Evolutionary conservation across 2,888 invertebrate species (phyloP), one percentile per base, ranked within the genome.

Genomic region (Aproaerema taeniolella): DNA sequence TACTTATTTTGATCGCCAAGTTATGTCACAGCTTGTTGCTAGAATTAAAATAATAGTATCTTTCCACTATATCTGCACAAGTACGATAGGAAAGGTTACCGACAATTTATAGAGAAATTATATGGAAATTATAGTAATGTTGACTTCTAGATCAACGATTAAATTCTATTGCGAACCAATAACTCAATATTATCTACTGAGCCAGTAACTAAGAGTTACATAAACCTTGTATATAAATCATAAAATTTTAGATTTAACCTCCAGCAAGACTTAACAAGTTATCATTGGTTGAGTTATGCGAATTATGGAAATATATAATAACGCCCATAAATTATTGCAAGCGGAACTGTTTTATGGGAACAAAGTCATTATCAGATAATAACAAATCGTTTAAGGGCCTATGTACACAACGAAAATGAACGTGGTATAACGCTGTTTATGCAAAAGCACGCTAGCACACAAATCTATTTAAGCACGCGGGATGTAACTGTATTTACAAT

Each of bases 401-500:
- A 65, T 62, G 64, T 69, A 76, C 66, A 80, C 72, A 68, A 50
- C 51, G 61, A 51, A 59, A 72, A 64, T 62, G 64, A 65, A 66
- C 57, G 58, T 55, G 55, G 50, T 55, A 57, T 55, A 54, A 54
- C 47, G 55, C 78, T 77, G 62, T 67, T 81, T 83, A 85, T 83
- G 81, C 83, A 55, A 61, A 71, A 69, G 74, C 82, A 83, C 82
- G 83, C 68, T 57, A 64, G 57, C 52, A 61, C 69, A 69, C 71
- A 77, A 79, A 76, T 80, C 76, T 75, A 78, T 75, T 78, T 69
- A 74, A 73, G 67, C 68, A 66, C 65, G 67, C 67, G 64, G 71
- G 68, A 71, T 64, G 66, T 71, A 69, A 67, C 64, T 63, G 68
- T 82, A 80, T 82, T 81, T 82, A 83, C 78, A 80, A 75, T 79